Percentiles rank a stretch among this genome's conserved stretches.
Conservation (phyloP, 2,888 invertebrate species). For the Drosophila mimica region DNA sequence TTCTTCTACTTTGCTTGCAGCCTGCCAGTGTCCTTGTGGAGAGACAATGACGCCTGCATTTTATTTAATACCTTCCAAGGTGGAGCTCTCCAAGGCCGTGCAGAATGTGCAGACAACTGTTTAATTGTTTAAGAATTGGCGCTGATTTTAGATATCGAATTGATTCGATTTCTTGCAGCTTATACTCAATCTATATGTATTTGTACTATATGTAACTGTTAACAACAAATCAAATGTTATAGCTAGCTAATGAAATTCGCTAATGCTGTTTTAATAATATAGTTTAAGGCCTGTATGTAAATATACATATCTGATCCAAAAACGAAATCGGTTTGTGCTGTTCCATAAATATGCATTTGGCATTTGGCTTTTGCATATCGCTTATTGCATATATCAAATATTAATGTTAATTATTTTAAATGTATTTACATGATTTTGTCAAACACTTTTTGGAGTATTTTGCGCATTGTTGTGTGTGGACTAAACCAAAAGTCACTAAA, state of each 20-base stretch:
- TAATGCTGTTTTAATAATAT: constrained; percentile 41
- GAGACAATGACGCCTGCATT: constrained; percentile 95
- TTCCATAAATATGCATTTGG: constrained; percentile 49
- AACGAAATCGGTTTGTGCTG: constrained; percentile 46
- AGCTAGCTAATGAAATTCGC: constrained; percentile 60
- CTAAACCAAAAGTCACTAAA: constrained; percentile 23
- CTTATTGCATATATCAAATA: constrained; percentile 54
- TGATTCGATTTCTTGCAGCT: constrained; percentile 6
- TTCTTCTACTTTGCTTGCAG: constrained; percentile 83
- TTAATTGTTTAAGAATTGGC: constrained; percentile 79
- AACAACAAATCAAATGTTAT: constrained; percentile 38
- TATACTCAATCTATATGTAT: constrained; percentile 6
- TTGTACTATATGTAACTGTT: constrained; percentile 9
- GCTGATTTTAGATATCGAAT: background rate
- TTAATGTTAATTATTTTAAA: constrained; percentile 31
- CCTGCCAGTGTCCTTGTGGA: constrained; percentile 96
- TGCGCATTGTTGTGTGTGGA: constrained; percentile 45
- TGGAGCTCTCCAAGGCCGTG: constrained; percentile 94
- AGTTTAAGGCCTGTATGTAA: constrained; percentile 18
- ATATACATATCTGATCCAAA: constrained; percentile 27
- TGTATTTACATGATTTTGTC: constrained; percentile 46
- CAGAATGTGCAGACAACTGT: constrained; percentile 94
- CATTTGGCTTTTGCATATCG: constrained; percentile 68
- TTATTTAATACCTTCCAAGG: constrained; percentile 95
- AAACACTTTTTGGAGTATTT: constrained; percentile 67